phyloP scores from a whole-genome alignment of 2,113 vertebrate species.

The Pan troglodytes region NHGRI_mPanTro3-v2.1_pri NC_072401.2:139051501-139052000 shows the following conservation, averaged over 20 bases:
- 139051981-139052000: neutral
- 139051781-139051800: neutral
- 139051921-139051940: constrained; percentile 18
- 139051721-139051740: neutral
- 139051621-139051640: neutral
- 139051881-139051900: neutral
- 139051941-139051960: constrained; percentile 14
- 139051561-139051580: neutral
- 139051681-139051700: neutral
- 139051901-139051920: neutral
- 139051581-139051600: neutral
- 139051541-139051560: neutral
- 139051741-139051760: neutral
- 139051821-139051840: neutral
- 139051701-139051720: neutral
- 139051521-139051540: neutral
- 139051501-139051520: neutral
- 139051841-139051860: neutral
- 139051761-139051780: constrained; percentile 15
- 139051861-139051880: constrained; percentile 8
- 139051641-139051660: neutral
- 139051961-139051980: constrained; percentile 23
- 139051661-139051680: neutral
- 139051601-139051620: neutral
- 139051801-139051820: neutral